phyloP scores from a whole-genome alignment of 2,797 vertebrate species.

The Gobionotothen gibberifrons region DNA sequence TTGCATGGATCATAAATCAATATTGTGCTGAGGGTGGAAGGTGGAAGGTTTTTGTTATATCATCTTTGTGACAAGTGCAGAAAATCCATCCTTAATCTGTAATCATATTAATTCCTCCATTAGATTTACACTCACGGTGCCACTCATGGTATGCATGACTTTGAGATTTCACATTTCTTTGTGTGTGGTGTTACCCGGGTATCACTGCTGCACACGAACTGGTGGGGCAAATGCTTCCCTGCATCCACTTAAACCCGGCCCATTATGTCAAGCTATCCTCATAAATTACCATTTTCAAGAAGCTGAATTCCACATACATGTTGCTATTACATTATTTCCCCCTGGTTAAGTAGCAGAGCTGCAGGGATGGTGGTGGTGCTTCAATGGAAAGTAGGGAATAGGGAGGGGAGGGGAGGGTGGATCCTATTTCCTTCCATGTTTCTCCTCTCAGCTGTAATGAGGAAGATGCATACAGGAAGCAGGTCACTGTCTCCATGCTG shows the following conservation, averaged over 20 bases:
- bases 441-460: slow-evolving; percentile 60
- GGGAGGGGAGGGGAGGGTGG: slow-evolving; percentile 68
- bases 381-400: slow-evolving; percentile 76
- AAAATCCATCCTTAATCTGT: background rate
- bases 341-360: slow-evolving; percentile 75
- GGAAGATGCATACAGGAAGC: slow-evolving; percentile 45
- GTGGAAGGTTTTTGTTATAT: slow-evolving; percentile 43
- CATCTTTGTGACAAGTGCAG: slow-evolving; percentile 63
- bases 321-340: slow-evolving; percentile 28
- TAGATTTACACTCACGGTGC: background rate
- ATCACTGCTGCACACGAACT: slow-evolving; percentile 61
- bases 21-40: slow-evolving; percentile 1
- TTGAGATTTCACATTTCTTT: slow-evolving; percentile 71
- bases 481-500: slow-evolving; percentile 34
- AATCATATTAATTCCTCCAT: background rate
- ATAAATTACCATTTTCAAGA: background rate
- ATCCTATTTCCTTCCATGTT: slow-evolving; percentile 73
- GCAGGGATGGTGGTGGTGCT: slow-evolving; percentile 60
- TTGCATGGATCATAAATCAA: slow-evolving; percentile 7
- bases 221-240: slow-evolving; percentile 59
- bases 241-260: slow-evolving; percentile 55
- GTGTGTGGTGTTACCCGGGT: slow-evolving; percentile 61
- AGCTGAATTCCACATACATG: background rate
- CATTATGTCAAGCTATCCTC: background rate
- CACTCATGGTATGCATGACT: slow-evolving; percentile 6